Base-by-base conservation (phyloP, 2,888 invertebrate genomes). In the Drosophila planitibia region DNA sequence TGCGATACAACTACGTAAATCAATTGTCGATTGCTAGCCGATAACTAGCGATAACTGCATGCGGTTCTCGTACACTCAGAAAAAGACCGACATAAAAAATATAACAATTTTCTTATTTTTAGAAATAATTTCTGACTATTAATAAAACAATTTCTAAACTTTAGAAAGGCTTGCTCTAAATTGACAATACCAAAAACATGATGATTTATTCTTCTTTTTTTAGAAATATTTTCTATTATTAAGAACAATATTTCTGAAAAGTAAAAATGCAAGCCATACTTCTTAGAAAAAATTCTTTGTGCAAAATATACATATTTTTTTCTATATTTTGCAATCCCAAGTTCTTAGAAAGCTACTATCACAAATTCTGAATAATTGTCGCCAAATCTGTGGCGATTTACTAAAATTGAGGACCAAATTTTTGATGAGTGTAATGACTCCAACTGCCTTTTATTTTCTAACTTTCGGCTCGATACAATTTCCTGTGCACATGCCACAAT, bases 401-500 rank as follows among this genome's bases (percentile, higher is more conserved):
- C 22, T 47, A 22, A 22, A 22, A 22, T 14, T 4, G 7, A 47
- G 7, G 16, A 7, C 7, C 16, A 47, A 16, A 14, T 22, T 47
- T 16, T 22, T 22, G 16, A 47, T 2, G 4, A 22, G 22, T 47
- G 47, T 47, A 22, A 22, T 22, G 22, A 47, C 0, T 47, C 7
- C 4, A 22, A 9, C 22, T 54, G 39, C 52, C 41, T 77, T 65
- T 58, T 25, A 12, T 59, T 64, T 63, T 78, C 41, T 68, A 58
- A 57, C 49, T 79, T 54, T 74, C 54, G 52, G 49, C 53, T 59
- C 47, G 28, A 66, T 53, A 77, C 87, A 89, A 87, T 86, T 85
- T 85, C 91, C 85, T 89, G 89, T 86, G 67, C 67, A 76, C 73
- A 79, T 72, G 75, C 71, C 72, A 59, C 54, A 75, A 74, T 90